Evolutionary conservation across 1,140 invertebrate species (phyloP).

Genomic region (Melipona quadrifasciata): DNA sequence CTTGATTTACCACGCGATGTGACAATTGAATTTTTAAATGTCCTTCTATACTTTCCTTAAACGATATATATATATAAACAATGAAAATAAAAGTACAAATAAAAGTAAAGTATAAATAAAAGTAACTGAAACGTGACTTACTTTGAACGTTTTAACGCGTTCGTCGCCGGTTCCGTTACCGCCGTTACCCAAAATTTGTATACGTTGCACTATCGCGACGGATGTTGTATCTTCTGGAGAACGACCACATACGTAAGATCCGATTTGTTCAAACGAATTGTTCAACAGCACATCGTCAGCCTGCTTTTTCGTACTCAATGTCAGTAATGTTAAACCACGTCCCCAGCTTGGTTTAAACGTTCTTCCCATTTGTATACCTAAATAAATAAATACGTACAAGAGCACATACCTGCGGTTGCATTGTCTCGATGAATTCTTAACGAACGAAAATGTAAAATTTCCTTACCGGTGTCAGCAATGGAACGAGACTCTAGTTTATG

Average conservation of each 20-base stretch:
- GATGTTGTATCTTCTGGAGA: conserved; percentile 70
- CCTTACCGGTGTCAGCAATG: conserved; percentile 84
- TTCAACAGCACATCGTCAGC: conserved; percentile 71
- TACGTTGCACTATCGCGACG: conserved; percentile 76
- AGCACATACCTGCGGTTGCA: not conserved
- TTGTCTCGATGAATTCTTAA: not conserved
- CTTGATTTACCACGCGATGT: conserved; percentile 78
- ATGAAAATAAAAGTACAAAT: conserved; percentile 35
- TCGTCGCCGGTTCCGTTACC: conserved; percentile 67
- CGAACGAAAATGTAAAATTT: not conserved
- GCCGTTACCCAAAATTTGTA: conserved; percentile 72
- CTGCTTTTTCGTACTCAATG: conserved; percentile 77
- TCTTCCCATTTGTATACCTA: conserved; percentile 83
- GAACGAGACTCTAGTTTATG: conserved; percentile 81
- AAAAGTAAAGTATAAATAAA: not conserved
- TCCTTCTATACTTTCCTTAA: conserved; percentile 77
- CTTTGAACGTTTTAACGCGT: conserved; percentile 70
- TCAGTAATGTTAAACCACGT: conserved; percentile 84
- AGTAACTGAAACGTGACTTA: conserved; percentile 61
- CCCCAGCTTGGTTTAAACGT: conserved; percentile 90
- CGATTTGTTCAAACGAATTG: conserved; percentile 72
- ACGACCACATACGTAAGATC: conserved; percentile 71
- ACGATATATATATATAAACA: conserved; percentile 3
- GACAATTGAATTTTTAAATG: conserved; percentile 82
- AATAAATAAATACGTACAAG: not conserved